These are phyloP conservation scores for Rhynchonycteris naso DNA, from an alignment of 2,797 vertebrate genomes.

Conservation along the genomic window DNA sequence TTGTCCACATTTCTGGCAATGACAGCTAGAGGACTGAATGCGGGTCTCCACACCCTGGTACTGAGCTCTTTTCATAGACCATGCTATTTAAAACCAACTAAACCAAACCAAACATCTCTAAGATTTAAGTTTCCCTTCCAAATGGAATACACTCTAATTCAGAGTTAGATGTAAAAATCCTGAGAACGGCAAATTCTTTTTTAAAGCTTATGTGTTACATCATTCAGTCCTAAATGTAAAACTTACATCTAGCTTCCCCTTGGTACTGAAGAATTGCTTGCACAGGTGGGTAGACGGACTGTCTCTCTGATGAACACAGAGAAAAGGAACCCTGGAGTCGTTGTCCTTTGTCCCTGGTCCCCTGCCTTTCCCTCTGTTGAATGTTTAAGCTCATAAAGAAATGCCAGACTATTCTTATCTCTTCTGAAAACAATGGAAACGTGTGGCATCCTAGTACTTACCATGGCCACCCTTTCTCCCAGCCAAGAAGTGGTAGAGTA, in stretches of 20 bases:
- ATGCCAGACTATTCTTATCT: neutral
- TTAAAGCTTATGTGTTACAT: neutral
- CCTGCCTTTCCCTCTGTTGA: neutral
- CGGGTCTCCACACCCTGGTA: neutral
- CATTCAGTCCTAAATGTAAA: slow-evolving; percentile 41
- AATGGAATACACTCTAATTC: slow-evolving; percentile 12
- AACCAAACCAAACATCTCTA: neutral
- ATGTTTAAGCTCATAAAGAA: neutral
- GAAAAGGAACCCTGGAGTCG: neutral
- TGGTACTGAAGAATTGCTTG: neutral
- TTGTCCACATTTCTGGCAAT: neutral
- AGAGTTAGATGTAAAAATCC: neutral
- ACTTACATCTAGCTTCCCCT: neutral
- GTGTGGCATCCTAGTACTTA: neutral
- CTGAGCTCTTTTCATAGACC: neutral
- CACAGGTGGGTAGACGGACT: neutral
- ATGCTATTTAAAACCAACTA: neutral
- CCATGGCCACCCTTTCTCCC: neutral
- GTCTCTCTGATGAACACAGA: neutral
- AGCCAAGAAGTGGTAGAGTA: neutral
- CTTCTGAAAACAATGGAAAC: neutral
- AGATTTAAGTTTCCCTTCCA: neutral
- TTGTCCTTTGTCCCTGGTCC: neutral
- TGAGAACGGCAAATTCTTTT: neutral
- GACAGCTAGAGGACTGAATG: neutral